Evolutionary conservation across 2,797 vertebrate species (phyloP).

Genomic region (Hydrolagus colliei): DNA sequence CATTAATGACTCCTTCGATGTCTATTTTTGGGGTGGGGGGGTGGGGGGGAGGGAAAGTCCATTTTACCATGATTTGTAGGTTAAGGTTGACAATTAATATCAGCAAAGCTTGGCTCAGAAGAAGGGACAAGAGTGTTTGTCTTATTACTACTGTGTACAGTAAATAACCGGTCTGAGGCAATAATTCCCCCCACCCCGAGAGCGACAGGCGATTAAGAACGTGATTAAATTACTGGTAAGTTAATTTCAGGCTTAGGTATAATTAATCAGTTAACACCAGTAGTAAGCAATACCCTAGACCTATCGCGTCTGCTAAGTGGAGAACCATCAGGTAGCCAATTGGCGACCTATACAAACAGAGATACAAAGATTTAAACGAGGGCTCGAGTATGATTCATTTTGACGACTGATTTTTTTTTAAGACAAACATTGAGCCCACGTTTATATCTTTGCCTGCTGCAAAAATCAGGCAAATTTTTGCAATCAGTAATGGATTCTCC

Average conservation of each 20-base stretch:
- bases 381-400: not conserved
- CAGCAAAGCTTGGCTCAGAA: not conserved
- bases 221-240: constrained; percentile 24
- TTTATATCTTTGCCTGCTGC: not conserved
- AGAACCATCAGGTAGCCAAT: not conserved
- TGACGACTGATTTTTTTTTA: not conserved
- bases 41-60: not conserved
- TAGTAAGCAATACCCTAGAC: not conserved
- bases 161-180: not conserved
- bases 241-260: constrained; percentile 24
- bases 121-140: not conserved
- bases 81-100: constrained; percentile 19
- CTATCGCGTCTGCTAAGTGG: not conserved
- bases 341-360: not conserved
- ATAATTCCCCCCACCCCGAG: not conserved
- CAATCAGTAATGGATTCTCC: not conserved
- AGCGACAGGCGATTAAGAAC: constrained; percentile 16
- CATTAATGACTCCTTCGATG: not conserved
- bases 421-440: not conserved
- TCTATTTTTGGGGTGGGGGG: not conserved
- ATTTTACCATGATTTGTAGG: not conserved
- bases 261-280: constrained; percentile 21
- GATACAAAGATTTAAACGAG: not conserved
- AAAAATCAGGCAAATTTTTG: not conserved
- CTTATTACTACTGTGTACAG: not conserved